phyloP scores from a whole-genome alignment of 2,113 vertebrate genomes.

The Ceyx melanurus region DNA sequence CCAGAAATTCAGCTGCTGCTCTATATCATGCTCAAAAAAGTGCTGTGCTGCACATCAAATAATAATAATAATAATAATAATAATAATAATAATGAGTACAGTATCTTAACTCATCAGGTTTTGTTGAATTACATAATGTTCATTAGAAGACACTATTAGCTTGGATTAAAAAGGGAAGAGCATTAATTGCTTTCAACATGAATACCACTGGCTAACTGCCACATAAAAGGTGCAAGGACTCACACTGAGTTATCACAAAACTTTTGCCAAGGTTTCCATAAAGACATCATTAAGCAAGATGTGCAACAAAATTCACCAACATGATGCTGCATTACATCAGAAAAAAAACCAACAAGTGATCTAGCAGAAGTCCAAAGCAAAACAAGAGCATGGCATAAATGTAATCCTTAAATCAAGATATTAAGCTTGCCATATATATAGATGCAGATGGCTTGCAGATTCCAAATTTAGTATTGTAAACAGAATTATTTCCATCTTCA shows the following conservation, averaged over 20 bases:
- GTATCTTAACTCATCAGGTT: neutral
- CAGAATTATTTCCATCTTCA: constrained; percentile 4
- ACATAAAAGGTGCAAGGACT: neutral
- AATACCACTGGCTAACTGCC: neutral
- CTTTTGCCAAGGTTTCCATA: neutral
- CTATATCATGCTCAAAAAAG: neutral
- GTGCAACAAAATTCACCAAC: neutral
- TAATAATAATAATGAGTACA: neutral
- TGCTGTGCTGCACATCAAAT: neutral
- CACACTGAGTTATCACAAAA: neutral
- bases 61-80: neutral
- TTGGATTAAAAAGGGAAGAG: constrained; percentile 2
- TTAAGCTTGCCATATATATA: neutral
- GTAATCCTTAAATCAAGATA: neutral
- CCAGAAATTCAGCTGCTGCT: neutral
- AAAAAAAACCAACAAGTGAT: neutral
- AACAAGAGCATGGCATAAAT: neutral
- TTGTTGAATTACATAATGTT: neutral
- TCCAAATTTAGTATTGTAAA: neutral
- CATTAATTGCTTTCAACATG: neutral
- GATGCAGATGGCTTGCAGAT: neutral
- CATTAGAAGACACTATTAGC: neutral
- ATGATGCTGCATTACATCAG: neutral
- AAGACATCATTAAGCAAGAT: neutral
- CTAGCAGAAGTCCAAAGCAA: neutral